These are phyloP conservation scores for Myotis yumanensis DNA, from an alignment of 2,113 vertebrate species.

Conservation along the genomic window DNA sequence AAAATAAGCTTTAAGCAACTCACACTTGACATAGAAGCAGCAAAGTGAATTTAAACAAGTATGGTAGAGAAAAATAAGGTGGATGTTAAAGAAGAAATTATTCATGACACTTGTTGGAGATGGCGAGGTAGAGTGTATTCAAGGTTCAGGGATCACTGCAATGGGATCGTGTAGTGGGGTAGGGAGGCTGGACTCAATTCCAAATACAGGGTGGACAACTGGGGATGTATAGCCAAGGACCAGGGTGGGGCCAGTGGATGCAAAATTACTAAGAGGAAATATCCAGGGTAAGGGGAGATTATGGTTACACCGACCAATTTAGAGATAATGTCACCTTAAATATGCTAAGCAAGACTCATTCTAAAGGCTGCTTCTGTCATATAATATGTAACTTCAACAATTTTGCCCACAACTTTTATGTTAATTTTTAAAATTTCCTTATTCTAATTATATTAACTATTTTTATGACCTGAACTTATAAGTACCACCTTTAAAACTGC, in stretches of 20 bases:
- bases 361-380: background rate
- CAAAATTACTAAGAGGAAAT: background rate
- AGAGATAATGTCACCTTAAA: background rate
- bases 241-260: background rate
- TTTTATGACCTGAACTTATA: background rate
- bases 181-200: background rate
- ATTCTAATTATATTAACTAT: background rate
- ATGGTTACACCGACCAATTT: background rate
- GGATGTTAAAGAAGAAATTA: background rate
- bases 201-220: background rate
- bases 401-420: background rate
- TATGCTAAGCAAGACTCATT: background rate
- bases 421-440: background rate
- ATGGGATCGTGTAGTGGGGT: background rate
- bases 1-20: background rate
- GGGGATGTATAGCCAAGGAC: background rate
- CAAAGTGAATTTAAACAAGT: conserved; percentile 25
- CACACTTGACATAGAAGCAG: background rate
- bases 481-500: background rate
- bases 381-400: background rate
- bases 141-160: background rate
- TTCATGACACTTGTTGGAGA: background rate
- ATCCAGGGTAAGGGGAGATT: background rate
- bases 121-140: background rate
- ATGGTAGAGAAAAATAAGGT: background rate